Evolutionary conservation across 2,113 vertebrate species (phyloP).

Genomic region (Catharus minimus): DNA sequence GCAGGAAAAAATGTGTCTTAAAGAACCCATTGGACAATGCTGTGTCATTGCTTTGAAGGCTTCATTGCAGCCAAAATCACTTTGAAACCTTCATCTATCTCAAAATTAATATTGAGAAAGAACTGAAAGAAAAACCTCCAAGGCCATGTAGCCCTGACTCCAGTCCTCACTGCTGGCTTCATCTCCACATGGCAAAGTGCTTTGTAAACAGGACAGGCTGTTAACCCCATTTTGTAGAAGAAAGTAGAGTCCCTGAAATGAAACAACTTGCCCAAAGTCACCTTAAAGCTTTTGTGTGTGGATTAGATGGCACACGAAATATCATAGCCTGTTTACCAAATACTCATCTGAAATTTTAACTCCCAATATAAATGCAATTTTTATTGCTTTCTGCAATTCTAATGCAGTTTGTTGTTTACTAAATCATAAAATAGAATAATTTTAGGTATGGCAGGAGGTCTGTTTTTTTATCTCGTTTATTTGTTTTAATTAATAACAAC

Average conservation of each 20-base stretch:
- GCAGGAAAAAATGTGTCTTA: not conserved
- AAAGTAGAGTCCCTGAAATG: not conserved
- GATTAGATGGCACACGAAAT: not conserved
- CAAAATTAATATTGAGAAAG: not conserved
- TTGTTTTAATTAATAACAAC: conserved; percentile 41
- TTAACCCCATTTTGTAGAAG: not conserved
- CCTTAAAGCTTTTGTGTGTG: not conserved
- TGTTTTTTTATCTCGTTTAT: not conserved
- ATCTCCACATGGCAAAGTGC: not conserved
- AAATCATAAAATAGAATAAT: not conserved
- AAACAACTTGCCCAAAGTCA: not conserved
- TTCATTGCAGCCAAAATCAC: not conserved
- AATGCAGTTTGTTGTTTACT: conserved; percentile 12
- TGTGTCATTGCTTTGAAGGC: not conserved
- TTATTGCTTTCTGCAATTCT: not conserved
- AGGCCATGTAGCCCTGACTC: not conserved
- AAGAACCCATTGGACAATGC: not conserved
- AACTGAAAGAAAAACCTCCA: not conserved
- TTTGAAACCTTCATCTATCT: not conserved
- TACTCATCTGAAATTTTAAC: not conserved
- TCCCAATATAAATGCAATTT: conserved; percentile 11
- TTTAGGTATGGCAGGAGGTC: not conserved
- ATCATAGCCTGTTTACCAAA: not conserved
- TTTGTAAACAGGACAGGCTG: not conserved
- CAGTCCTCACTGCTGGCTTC: not conserved